These are phyloP conservation scores for Andricus grossulariae DNA, from an alignment of 1,140 invertebrate species.

Conservation along the genomic window DNA sequence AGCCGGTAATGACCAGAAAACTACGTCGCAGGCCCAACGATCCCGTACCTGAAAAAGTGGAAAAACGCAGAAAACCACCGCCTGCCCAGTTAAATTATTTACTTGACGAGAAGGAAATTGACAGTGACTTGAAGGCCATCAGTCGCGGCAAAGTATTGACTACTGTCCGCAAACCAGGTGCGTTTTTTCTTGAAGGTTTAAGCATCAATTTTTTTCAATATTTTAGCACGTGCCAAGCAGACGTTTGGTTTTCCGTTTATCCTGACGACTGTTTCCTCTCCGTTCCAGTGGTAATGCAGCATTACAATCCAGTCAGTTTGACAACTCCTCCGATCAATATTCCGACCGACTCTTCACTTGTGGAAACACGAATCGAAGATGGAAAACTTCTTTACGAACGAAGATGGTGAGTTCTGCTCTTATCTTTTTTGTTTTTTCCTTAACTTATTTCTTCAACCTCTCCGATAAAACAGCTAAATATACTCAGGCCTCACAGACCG, in stretches of 20 bases:
- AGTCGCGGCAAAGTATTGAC: constrained; percentile 80
- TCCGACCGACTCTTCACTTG: constrained; percentile 72
- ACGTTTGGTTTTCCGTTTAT: neutral
- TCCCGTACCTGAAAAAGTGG: constrained; percentile 87
- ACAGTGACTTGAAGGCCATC: constrained; percentile 91
- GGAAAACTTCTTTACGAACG: constrained; percentile 95
- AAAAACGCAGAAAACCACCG: constrained; percentile 88
- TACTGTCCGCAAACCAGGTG: constrained; percentile 76
- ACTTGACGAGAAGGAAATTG: constrained; percentile 92
- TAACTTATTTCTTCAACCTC: no score
- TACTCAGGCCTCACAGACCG: no score
- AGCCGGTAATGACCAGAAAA: constrained; percentile 89
- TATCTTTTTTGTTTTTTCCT: no score
- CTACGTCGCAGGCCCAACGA: constrained; percentile 94
- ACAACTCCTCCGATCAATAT: constrained; percentile 66
- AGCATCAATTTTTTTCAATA: neutral
- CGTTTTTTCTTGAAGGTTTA: constrained; percentile 9
- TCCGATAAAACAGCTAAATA: no score
- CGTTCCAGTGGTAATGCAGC: constrained; percentile 69
- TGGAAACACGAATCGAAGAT: constrained; percentile 93
- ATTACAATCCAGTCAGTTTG: constrained; percentile 72
- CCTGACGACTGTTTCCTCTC: constrained; percentile 35
- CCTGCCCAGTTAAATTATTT: constrained; percentile 89
- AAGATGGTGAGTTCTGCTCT: constrained; percentile 88
- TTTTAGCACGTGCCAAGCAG: no score